Conservation (phyloP, 2,888 invertebrate genomes). For the Zeuzera pyrina region DNA sequence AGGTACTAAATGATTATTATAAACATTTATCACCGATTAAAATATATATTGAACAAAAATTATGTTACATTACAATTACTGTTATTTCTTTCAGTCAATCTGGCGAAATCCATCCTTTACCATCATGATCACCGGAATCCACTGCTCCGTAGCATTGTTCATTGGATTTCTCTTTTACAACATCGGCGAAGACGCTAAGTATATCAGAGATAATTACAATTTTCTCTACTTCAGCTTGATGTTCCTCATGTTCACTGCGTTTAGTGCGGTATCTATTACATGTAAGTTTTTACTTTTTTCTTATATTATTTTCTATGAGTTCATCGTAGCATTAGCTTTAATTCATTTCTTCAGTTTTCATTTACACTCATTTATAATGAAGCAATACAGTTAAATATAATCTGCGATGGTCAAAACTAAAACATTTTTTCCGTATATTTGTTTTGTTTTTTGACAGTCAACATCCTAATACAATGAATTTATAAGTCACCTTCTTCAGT, state of each 20-base stretch:
- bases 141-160: constrained; percentile 84
- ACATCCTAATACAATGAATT: too few species aligned
- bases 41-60: too few species aligned
- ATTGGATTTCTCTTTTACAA: constrained; percentile 88
- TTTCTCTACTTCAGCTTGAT: constrained; percentile 92
- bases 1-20: not conserved
- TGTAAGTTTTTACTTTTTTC: too few species aligned
- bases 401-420: too few species aligned
- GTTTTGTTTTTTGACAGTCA: too few species aligned
- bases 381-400: too few species aligned
- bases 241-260: constrained; percentile 95
- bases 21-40: too few species aligned
- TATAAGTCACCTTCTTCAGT: constrained; percentile 67
- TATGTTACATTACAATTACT: constrained; percentile 1
- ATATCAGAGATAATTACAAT: constrained; percentile 88
- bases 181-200: constrained; percentile 89
- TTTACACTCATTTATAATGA: too few species aligned
- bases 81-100: constrained; percentile 49
- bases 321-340: too few species aligned
- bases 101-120: constrained; percentile 84
- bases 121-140: constrained; percentile 83
- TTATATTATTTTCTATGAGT: too few species aligned
- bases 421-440: too few species aligned
- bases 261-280: constrained; percentile 90
- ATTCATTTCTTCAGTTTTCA: too few species aligned